These are phyloP conservation scores for Ditylenchus dipsaci DNA, from an alignment of 1,140 invertebrate species.

Conservation along the genomic window DNA sequence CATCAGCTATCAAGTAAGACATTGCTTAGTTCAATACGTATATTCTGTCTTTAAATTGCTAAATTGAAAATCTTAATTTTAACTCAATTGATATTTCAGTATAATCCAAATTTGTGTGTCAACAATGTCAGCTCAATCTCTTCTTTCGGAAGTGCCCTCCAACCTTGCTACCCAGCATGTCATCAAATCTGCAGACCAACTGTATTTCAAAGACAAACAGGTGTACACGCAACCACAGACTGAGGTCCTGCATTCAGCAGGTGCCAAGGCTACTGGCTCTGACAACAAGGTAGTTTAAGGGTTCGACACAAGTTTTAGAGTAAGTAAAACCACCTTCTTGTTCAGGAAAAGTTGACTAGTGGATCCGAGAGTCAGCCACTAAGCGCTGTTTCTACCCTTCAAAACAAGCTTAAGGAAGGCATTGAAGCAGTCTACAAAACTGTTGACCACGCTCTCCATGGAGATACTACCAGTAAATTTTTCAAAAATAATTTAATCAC, in stretches of 20 bases:
- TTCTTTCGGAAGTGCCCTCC: not conserved
- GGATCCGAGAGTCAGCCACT: no score
- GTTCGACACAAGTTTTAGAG: not conserved
- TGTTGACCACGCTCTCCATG: not conserved
- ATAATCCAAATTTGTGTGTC: not conserved
- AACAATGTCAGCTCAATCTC: not conserved
- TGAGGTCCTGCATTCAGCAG: not conserved
- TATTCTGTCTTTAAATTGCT: no score
- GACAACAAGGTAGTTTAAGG: not conserved
- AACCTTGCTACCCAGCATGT: not conserved
- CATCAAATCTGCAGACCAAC: slow-evolving; percentile 1
- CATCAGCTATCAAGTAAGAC: no score
- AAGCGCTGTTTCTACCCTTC: not conserved
- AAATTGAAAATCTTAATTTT: no score
- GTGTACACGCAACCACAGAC: not conserved
- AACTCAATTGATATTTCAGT: no score
- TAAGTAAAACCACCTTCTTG: not conserved
- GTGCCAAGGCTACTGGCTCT: not conserved
- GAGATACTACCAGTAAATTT: not conserved
- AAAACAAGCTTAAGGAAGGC: not conserved
- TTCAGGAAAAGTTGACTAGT: no score
- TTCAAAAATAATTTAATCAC: not conserved
- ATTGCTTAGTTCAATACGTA: no score
- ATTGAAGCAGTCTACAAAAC: not conserved
- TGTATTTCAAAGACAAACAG: not conserved